Evolutionary conservation across 2,113 vertebrate genomes (phyloP).

Genomic region (Bos taurus): ARS-UCD2.0 NC_037334.1:40896001-40896500

Average conservation of each 20-base stretch:
- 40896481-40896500: not conserved
- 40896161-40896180: not conserved
- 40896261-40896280: not conserved
- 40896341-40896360: not conserved
- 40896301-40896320: not conserved
- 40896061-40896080: not conserved
- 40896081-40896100: not conserved
- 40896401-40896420: not conserved
- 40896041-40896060: not conserved
- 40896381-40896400: not conserved
- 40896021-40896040: not conserved
- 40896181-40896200: not conserved
- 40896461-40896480: not conserved
- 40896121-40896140: not conserved
- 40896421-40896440: not conserved
- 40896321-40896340: not conserved
- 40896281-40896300: not conserved
- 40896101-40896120: not conserved
- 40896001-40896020: not conserved
- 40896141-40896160: not conserved
- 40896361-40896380: not conserved
- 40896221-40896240: not conserved
- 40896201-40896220: not conserved
- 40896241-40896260: not conserved
- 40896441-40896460: not conserved